These are phyloP conservation scores for Pangasius mekongensis DNA, from an alignment of 2,797 vertebrate genomes.

Conservation along the genomic window DNA sequence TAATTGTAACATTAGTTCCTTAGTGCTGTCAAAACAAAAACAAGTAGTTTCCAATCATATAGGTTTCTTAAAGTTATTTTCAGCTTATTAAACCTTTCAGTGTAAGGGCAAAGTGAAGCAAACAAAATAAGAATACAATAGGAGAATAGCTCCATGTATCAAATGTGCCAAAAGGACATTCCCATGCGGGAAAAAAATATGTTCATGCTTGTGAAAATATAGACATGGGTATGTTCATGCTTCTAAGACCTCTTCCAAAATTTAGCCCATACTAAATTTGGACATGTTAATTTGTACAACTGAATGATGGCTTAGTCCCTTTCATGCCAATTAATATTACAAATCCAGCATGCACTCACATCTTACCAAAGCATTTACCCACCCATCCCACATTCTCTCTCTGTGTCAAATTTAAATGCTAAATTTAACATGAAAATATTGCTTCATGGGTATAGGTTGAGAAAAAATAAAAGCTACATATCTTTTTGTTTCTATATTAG, in stretches of 20 bases:
- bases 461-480: conserved; percentile 27
- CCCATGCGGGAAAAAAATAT: conserved; percentile 35
- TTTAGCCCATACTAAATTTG: conserved; percentile 35
- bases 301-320: conserved; percentile 31
- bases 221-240: conserved; percentile 55
- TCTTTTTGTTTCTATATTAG: conserved; percentile 1
- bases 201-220: conserved; percentile 50
- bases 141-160: background rate
- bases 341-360: conserved; percentile 56
- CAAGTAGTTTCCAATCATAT: background rate
- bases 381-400: conserved; percentile 18
- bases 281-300: conserved; percentile 40
- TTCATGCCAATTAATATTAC: conserved; percentile 55
- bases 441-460: conserved; percentile 16
- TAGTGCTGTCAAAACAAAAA: background rate
- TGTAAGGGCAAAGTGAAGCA: background rate
- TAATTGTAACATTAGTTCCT: conserved; percentile 1
- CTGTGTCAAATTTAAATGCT: conserved; percentile 17
- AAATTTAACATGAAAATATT: conserved; percentile 30
- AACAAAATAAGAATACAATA: conserved; percentile 1
- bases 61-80: background rate
- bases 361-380: conserved; percentile 32
- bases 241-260: conserved; percentile 40
- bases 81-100: background rate
- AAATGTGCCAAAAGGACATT: background rate